phyloP scores from a whole-genome alignment of 2,113 vertebrate genomes.

The Hyaena hyaena region DNA sequence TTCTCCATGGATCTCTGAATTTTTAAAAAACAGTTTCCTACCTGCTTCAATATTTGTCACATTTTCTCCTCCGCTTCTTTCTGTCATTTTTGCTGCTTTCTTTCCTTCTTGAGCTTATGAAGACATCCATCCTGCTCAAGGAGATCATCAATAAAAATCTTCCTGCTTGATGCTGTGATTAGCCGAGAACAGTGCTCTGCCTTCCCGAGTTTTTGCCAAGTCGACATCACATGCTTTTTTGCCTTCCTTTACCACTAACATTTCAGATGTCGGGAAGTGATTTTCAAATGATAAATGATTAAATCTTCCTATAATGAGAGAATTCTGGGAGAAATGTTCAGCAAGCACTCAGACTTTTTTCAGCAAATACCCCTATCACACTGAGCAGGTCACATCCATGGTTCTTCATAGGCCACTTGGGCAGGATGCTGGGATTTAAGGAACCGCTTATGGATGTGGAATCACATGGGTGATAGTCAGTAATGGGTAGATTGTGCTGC shows the following conservation, averaged over 20 bases:
- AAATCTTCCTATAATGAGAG: neutral
- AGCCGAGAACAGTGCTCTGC: neutral
- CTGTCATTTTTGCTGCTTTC: neutral
- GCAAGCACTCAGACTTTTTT: neutral
- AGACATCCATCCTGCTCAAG: neutral
- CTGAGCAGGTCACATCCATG: neutral
- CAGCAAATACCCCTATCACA: neutral
- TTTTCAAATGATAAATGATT: neutral
- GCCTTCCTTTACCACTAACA: neutral
- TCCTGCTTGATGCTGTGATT: neutral
- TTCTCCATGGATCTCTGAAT: neutral
- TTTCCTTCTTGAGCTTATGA: neutral
- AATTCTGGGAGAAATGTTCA: neutral
- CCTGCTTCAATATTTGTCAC: neutral
- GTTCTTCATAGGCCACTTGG: neutral
- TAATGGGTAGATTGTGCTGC: too few relatives aligned
- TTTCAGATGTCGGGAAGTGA: neutral
- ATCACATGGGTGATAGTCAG: neutral
- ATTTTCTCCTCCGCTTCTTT: neutral
- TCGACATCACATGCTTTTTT: fast-evolving
- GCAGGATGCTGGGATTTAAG: neutral
- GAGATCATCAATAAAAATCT: neutral
- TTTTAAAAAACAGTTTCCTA: conserved; percentile 53
- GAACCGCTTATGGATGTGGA: neutral
- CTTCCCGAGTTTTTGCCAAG: neutral